These are phyloP conservation scores for Epistrophella euchroma DNA, from an alignment of 2,888 invertebrate species.

Conservation along the genomic window DNA sequence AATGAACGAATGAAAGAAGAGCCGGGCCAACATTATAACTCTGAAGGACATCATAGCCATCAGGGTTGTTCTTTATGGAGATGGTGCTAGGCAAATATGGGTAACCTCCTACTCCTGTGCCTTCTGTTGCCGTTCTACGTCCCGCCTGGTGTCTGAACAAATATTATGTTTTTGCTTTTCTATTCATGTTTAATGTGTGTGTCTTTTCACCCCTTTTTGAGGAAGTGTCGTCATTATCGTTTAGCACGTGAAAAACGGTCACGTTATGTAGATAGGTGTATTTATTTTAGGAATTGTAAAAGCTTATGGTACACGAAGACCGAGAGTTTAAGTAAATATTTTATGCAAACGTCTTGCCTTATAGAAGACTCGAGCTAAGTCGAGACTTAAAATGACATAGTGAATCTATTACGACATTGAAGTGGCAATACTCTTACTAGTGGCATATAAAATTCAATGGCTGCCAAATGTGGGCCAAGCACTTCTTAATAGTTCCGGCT, in stretches of 20 bases:
- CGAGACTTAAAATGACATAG: conserved; percentile 49
- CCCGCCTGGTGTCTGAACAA: conserved; percentile 44
- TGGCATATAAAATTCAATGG: conserved; percentile 46
- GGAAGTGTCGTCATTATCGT: conserved; percentile 47
- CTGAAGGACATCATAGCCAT: conserved; percentile 54
- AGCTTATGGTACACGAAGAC: conserved; percentile 19
- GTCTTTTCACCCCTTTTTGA: conserved; percentile 33
- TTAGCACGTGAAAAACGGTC: conserved; percentile 48
- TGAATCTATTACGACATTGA: conserved; percentile 53
- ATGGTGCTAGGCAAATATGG: conserved; percentile 29
- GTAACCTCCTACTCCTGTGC: conserved; percentile 27
- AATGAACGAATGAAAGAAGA: conserved; percentile 31
- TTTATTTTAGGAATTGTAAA: conserved; percentile 40
- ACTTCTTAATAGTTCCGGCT: conserved; percentile 42
- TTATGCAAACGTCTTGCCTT: conserved; percentile 46
- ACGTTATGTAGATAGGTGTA: conserved; percentile 38
- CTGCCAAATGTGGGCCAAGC: conserved; percentile 51
- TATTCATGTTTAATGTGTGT: conserved; percentile 45
- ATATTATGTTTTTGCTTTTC: conserved; percentile 49
- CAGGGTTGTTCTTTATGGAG: conserved; percentile 32
- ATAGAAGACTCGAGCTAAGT: conserved; percentile 5
- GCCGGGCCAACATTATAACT: conserved; percentile 35
- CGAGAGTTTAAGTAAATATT: conserved; percentile 53
- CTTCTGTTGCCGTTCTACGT: not conserved
- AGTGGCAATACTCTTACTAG: conserved; percentile 48